These are phyloP conservation scores for Caenorhabditis sp. DNA, from an alignment of 2,888 invertebrate genomes.

Conservation along the genomic window DNA sequence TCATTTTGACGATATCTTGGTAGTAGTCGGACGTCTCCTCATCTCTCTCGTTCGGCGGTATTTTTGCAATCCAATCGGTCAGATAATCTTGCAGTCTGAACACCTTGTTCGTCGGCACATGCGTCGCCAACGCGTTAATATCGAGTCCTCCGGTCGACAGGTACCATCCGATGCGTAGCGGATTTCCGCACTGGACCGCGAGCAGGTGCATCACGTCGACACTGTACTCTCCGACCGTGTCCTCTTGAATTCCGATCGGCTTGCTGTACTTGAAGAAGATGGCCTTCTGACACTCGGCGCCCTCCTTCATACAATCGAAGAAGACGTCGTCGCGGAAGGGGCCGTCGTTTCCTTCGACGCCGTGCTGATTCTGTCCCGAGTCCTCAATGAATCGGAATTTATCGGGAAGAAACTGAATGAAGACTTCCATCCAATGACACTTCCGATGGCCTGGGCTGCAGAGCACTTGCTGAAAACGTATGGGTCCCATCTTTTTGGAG, in stretches of 20 bases:
- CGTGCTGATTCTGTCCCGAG: constrained; percentile 2
- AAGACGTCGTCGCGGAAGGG: constrained; percentile 53
- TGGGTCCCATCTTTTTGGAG: background rate
- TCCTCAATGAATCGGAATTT: constrained; percentile 10
- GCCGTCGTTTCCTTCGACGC: constrained; percentile 28
- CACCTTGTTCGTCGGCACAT: constrained; percentile 4
- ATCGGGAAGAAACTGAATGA: constrained; percentile 8
- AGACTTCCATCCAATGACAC: constrained; percentile 34
- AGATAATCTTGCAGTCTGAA: constrained; percentile 25
- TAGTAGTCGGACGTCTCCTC: constrained; percentile 17
- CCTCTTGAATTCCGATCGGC: constrained; percentile 34
- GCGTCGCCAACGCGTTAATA: constrained; percentile 35
- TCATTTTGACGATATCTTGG: background rate
- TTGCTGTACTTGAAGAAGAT: constrained; percentile 34
- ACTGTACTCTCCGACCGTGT: background rate
- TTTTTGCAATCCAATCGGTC: constrained; percentile 14
- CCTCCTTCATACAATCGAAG: constrained; percentile 42
- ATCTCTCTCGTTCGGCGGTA: background rate
- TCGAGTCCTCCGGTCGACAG: constrained; percentile 29
- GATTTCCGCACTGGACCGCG: constrained; percentile 25
- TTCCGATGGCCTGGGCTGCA: constrained; percentile 34
- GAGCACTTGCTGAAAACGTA: constrained; percentile 2
- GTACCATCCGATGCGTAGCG: constrained; percentile 18
- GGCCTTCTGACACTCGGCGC: constrained; percentile 54
- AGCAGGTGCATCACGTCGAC: constrained; percentile 34